A percentile compares a stretch with the other conserved stretches of the same genome.
These are phyloP conservation scores for Acanthiza pusilla DNA, from an alignment of 2,797 vertebrate species.

Conservation along the genomic window DNA sequence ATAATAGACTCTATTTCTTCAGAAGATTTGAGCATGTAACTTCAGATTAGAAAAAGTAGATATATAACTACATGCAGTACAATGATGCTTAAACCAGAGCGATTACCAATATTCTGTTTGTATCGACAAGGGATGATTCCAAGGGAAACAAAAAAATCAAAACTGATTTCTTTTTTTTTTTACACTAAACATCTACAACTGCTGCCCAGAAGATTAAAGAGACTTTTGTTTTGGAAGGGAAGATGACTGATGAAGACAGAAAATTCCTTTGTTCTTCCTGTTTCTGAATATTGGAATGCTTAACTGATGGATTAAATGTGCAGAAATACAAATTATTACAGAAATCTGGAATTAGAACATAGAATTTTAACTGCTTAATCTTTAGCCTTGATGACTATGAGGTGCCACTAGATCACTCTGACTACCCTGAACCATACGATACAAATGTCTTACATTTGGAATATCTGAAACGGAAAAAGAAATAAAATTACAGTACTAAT, in stretches of 20 bases:
- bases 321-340: neutral
- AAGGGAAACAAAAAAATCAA: neutral
- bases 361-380: neutral
- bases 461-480: neutral
- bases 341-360: neutral
- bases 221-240: neutral
- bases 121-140: neutral
- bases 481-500: neutral
- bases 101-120: neutral
- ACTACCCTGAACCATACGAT: neutral
- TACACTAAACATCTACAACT: neutral
- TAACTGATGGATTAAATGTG: neutral
- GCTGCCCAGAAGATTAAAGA: neutral
- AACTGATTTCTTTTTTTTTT: neutral
- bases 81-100: neutral
- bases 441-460: neutral
- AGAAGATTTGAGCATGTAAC: neutral
- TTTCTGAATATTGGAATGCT: neutral
- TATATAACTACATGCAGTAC: neutral
- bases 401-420: neutral
- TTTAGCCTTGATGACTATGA: neutral
- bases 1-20: neutral
- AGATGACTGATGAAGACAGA: neutral
- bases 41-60: neutral
- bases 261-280: neutral